phyloP scores from a whole-genome alignment of 2,113 vertebrate species.

The Neolamprologus tretocephalus region DNA sequence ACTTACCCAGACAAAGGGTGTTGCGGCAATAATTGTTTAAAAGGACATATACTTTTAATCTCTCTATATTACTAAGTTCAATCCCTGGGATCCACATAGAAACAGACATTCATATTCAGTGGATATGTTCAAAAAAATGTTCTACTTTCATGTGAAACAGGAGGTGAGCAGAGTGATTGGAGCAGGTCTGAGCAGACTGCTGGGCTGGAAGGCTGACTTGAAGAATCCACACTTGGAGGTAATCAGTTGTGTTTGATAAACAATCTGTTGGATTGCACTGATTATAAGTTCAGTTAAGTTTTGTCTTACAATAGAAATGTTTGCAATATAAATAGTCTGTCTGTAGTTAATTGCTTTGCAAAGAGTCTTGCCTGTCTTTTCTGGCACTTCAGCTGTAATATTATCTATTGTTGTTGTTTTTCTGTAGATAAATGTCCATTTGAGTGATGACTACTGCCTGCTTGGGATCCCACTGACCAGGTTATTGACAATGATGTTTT shows the following conservation, averaged over 20 bases:
- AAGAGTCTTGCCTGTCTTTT: not conserved
- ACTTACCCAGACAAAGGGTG: not conserved
- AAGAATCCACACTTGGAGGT: constrained; percentile 84
- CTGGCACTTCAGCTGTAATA: not conserved
- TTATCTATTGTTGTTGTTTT: not conserved
- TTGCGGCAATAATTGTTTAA: not conserved
- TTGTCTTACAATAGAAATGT: not conserved
- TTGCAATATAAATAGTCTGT: rapidly evolving
- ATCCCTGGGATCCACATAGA: not conserved
- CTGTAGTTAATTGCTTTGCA: not conserved
- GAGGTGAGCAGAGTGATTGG: constrained; percentile 80
- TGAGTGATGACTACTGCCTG: constrained; percentile 81
- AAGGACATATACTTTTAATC: not conserved
- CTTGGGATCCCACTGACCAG: constrained; percentile 86
- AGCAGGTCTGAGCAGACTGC: constrained; percentile 67
- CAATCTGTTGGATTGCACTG: not conserved
- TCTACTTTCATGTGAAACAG: constrained; percentile 47
- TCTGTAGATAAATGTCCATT: constrained; percentile 79
- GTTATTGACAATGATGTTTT: constrained; percentile 43
- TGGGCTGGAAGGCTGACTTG: constrained; percentile 81
- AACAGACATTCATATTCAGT: not conserved
- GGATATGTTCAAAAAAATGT: not conserved
- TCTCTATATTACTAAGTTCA: rapidly evolving
- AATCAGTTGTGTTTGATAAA: not conserved
- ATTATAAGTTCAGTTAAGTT: not conserved